Evolutionary conservation across 2,113 vertebrate species (phyloP), one percentile per base, ranked within the genome.

Genomic region (Colinus virginianus): DNA sequence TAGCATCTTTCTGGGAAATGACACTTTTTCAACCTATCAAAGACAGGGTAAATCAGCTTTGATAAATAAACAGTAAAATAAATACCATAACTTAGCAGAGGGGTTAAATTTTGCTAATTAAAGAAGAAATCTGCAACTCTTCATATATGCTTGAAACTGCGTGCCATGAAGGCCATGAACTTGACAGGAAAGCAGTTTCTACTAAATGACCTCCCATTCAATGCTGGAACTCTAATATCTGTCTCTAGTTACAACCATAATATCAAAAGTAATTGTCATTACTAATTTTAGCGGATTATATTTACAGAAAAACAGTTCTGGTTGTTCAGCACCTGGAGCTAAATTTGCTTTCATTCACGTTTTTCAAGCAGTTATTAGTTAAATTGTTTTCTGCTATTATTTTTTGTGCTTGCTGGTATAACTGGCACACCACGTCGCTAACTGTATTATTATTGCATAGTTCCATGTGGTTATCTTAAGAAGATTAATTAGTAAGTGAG

Each of bases 271-370:
- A 85, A 95, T 76, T 84, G 71, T 25, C 13, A 23, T 46, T 63
- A n/a, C 83, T 90, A 91, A 93, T 90, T 81, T 92, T 67, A 95
- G 87, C 55, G 43, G 10, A 53, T 90, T 17, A 48, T 70, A 63
- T 70, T 93, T 84, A 59, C 55, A 84, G 71, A 90, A 83, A 92
- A 90, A 5, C 21, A 63, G 16, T 51, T 71, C 78, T 63, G 23
- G 19, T 66, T 32, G 78, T 59, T 13, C 58, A 34, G 42, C 45
- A 87, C 45, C 28, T n/a, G 59, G 71, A 88, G 38, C 46, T 43
- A 49, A 76, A 74, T 17, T 38, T 78, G 1, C 58, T 58, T 81
- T 79, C 69, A 46, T 78, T 49, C 40, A 32, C 62, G 45, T 72
- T 89, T 83, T 93, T 49, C 38, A 34, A 77, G 55, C 55, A 69